Conservation (phyloP, 1,140 invertebrate genomes). For the Drosophila prosaltans region DNA sequence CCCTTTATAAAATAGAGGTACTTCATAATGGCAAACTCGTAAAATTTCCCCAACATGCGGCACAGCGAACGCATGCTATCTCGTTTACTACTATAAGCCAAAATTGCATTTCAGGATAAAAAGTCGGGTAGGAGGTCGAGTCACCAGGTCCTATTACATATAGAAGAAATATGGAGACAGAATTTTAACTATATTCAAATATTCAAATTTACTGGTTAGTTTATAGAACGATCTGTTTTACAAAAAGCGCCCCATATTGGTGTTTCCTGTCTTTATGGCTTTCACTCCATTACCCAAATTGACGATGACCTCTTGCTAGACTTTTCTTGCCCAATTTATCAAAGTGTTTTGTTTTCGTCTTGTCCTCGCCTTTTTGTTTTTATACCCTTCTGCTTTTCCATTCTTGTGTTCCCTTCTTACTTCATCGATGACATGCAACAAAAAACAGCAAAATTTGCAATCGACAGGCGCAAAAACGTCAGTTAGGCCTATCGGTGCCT, state of each 20-base stretch:
- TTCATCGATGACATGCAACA: conserved; percentile 56
- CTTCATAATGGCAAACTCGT: too few species aligned
- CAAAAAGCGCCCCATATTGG: neutral
- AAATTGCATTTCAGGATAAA: too few species aligned
- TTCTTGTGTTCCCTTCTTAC: neutral
- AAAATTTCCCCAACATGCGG: too few species aligned
- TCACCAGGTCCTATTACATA: too few species aligned
- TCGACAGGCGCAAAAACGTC: conserved; percentile 75
- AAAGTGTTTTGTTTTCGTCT: conserved; percentile 66
- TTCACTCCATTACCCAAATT: neutral
- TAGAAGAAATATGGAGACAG: too few species aligned
- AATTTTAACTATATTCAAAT: neutral
- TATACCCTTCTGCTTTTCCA: neutral
- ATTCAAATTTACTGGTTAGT: conserved; percentile 46
- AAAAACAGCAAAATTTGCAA: conserved; percentile 47
- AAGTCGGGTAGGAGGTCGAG: too few species aligned
- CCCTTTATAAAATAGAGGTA: too few species aligned
- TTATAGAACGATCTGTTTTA: too few species aligned
- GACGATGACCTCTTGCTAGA: conserved; percentile 39
- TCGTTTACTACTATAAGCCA: too few species aligned
- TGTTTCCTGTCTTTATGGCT: neutral
- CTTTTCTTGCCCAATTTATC: conserved; percentile 75
- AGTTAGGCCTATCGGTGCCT: conserved; percentile 54
- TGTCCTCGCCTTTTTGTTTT: conserved; percentile 12
- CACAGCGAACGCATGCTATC: too few species aligned